Evolutionary conservation across 2,888 invertebrate species (phyloP), one percentile per base, ranked within the genome.

Genomic region (Drosophila emarginata): DNA sequence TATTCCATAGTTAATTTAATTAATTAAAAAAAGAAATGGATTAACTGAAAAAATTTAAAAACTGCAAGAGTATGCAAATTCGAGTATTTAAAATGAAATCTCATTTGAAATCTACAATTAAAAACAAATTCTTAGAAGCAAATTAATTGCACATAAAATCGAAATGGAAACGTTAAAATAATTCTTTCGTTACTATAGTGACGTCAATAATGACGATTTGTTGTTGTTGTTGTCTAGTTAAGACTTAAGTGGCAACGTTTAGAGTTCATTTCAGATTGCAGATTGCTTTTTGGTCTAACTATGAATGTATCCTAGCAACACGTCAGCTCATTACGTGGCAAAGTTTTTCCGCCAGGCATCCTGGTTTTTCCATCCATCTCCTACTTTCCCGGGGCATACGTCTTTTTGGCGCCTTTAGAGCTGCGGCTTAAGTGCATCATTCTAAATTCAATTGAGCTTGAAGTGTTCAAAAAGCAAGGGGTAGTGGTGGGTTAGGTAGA

Each of bases 401-500:
- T 59, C 23, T 40, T 61, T 62, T 51, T 61, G 51, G 39, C 45
- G 45, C 45, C 45, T 45, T 45, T 45, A 18, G 56, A 57, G 63
- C 64, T 68, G 67, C 59, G 45, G 54, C 68, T 84, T 64, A 69
- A 81, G 79, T 78, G 72, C 67, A 50, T 70, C 76, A 84, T 84
- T 79, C 81, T 74, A 78, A 81, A 81, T 84, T 81, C 81, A 81
- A 81, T 81, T 81, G 81, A 72, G 81, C 81, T 84, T 81, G 74
- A 78, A 81, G 85, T 81, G 79, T 74, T 79, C 74, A 69, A 73
- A 84, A 79, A 69, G 84, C 84, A 76, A 72, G 58, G 58, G 65
- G 60, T 76, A 77, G 61, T 68, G 64, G 65, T 59, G 67, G 60
- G 72, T 53, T 71, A 72, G 73, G 39, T 45, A 53, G 61, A 50